Evolutionary conservation across 1,140 invertebrate species (phyloP).

Genomic region (Meloidogyne exigua): DNA sequence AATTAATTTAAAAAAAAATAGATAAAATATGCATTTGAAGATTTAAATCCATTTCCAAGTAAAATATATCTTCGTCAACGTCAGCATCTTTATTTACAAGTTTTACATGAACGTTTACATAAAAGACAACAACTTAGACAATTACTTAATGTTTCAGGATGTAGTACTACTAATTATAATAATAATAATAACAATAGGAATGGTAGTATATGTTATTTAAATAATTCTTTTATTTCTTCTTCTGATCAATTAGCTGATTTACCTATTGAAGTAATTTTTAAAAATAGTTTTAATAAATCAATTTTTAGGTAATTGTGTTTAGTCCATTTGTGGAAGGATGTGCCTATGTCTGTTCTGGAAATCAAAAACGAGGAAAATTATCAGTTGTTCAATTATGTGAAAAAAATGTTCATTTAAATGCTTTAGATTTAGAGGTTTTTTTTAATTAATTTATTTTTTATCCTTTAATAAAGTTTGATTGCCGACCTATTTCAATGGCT

Average conservation of each 20-base stretch:
- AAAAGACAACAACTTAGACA: constrained; percentile 63
- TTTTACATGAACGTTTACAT: constrained; percentile 66
- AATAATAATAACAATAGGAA: not conserved
- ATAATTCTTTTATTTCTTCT: not conserved
- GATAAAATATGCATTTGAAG: constrained; percentile 67
- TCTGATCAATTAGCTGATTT: constrained; percentile 54
- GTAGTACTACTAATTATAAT: no score
- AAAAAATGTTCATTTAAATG: constrained; percentile 64
- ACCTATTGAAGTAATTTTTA: constrained; percentile 46
- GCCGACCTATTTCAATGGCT: constrained; percentile 66
- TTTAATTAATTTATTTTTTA: not conserved
- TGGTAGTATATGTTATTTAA: not conserved
- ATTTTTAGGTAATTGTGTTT: constrained; percentile 41
- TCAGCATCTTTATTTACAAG: constrained; percentile 66
- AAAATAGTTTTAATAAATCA: not conserved
- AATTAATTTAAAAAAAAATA: not conserved
- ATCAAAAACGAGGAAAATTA: constrained; percentile 65
- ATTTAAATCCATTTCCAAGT: constrained; percentile 67
- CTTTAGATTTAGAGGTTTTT: constrained; percentile 64
- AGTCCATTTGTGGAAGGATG: constrained; percentile 39
- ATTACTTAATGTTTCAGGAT: constrained; percentile 45
- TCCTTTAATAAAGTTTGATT: constrained; percentile 64
- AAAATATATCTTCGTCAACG: constrained; percentile 65
- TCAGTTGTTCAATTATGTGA: constrained; percentile 62
- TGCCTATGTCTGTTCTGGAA: constrained; percentile 65